Evolutionary conservation across 2,113 vertebrate genomes (phyloP).

Genomic region (Saguinus midas): DNA sequence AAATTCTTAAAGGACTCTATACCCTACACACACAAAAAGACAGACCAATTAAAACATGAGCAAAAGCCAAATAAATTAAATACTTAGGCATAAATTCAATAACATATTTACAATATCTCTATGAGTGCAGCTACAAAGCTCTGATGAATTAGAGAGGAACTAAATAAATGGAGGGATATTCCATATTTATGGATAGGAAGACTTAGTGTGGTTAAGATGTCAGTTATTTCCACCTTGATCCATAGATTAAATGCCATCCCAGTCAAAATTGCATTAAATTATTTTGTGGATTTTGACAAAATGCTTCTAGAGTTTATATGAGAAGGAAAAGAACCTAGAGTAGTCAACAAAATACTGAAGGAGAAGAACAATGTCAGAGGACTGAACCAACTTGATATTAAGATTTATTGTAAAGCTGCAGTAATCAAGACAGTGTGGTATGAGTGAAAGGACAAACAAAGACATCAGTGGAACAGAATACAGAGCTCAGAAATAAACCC

Average conservation of each 20-base stretch:
- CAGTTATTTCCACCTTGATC: background rate
- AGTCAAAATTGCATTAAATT: background rate
- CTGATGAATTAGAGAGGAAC: background rate
- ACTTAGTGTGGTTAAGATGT: background rate
- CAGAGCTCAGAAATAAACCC: background rate
- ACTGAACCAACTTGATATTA: background rate
- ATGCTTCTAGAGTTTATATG: background rate
- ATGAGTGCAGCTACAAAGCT: background rate
- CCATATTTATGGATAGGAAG: background rate
- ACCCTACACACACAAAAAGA: background rate
- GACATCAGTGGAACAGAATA: background rate
- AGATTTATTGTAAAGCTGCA: background rate
- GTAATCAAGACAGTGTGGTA: background rate
- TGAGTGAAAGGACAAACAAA: background rate
- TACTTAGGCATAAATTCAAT: background rate
- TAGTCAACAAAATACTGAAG: background rate
- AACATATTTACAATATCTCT: background rate
- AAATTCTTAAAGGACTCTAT: background rate
- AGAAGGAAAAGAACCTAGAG: background rate
- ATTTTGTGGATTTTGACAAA: slow-evolving; percentile 2
- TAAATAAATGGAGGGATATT: background rate
- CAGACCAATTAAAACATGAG: background rate
- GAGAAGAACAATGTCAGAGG: background rate
- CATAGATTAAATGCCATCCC: background rate
- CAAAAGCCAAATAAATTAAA: background rate